phyloP scores from a whole-genome alignment of 2,888 invertebrate species.

The Ophioninae sp. region DNA sequence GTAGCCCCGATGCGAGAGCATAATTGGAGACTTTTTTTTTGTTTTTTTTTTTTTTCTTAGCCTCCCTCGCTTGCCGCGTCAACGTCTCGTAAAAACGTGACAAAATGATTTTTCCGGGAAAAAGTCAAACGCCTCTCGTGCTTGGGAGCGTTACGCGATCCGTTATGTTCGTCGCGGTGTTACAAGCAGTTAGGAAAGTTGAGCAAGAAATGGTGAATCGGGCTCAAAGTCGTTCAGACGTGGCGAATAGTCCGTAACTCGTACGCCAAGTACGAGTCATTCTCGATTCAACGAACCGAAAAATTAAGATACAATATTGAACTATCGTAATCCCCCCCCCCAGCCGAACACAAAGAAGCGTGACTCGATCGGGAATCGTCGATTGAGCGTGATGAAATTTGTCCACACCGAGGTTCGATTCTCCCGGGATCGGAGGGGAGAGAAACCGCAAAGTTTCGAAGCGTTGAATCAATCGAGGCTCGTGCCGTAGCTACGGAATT shows the following conservation, averaged over 20 bases:
- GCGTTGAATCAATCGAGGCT: too few relatives aligned
- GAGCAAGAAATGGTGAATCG: conserved; percentile 14
- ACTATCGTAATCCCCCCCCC: conserved; percentile 1
- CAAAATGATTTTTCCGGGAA: conserved; percentile 1
- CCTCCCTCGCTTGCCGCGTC: background rate
- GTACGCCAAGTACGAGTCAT: background rate
- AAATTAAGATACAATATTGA: conserved; percentile 43
- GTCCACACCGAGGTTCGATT: background rate
- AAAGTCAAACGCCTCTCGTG: background rate
- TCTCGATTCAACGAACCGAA: conserved; percentile 23
- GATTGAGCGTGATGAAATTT: conserved; percentile 33
- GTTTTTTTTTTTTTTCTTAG: background rate
- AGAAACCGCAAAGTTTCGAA: too few relatives aligned
- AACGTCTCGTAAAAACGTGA: background rate
- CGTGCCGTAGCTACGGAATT: too few relatives aligned
- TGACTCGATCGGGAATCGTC: background rate
- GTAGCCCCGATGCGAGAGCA: background rate
- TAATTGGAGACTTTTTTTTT: conserved; percentile 8
- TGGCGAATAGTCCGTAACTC: conserved; percentile 19
- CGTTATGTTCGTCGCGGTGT: background rate
- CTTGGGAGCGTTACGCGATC: background rate
- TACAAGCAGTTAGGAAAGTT: conserved; percentile 28
- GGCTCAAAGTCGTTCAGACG: conserved; percentile 22
- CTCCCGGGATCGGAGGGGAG: too few relatives aligned
- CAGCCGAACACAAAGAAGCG: background rate